Base-by-base conservation (phyloP, 2,797 vertebrate genomes). In the Malurus splendens region DNA sequence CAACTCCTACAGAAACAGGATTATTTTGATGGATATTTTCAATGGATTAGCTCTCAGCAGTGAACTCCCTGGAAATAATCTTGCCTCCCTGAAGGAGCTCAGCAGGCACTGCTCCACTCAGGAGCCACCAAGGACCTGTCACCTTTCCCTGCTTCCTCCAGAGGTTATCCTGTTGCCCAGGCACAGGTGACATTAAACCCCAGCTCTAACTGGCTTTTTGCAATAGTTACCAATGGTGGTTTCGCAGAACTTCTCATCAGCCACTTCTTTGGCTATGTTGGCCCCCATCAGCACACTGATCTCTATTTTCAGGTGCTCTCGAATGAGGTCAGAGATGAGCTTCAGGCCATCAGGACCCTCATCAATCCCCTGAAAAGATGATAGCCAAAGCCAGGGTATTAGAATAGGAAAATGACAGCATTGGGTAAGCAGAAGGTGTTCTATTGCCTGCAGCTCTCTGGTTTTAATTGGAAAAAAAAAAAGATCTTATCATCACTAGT, bases 221-320 rank as follows among this genome's bases (percentile, higher is more conserved):
- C 25, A 19, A 33, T 81, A 92, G 17, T 96, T 90, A 98, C 98
- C 98, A 7, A 99, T 98, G 64, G 98, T 99, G 66, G 98, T 98
- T 97, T 99, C 98, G 57, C 98, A 99, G 96, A 99, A 99, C 95
- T 98, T 98, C 95, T 98, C 98, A 3, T 98, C 98, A 1, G 98
- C 98, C 92, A 98, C 98, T 95, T 99, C 98, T 30, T 64, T 98
- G 80, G 98, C 98, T 48, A 99, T 98, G 95, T 99, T 99, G 59
- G 98, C 98, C 23, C 98, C 98, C 98, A 99, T 99, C 33, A 99
- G 97, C 73, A 99, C 98, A 6, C 98, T 98, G 89, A 98, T 96
- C 14, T 98, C 98, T 16, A 98, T 98, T 61, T 97, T 96, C 64
- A 99, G 97, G 78, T 98, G 98, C 90, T 98, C 98, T 60, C 98